Conservation (phyloP, 2,888 invertebrate genomes). For the Salticus scenicus region DNA sequence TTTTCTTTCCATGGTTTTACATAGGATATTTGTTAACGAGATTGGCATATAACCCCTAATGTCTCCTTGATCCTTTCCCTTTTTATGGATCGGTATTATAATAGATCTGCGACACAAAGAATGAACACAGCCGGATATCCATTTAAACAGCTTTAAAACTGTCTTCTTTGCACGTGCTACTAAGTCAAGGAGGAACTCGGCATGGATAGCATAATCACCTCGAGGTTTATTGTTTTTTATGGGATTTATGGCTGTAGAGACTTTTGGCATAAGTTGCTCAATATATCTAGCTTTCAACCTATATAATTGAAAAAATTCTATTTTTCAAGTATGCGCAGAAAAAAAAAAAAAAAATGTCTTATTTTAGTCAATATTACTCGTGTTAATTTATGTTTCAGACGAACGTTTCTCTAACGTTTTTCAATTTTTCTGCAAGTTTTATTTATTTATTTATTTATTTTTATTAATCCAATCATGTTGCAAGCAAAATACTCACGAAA, state of each 20-base stretch:
- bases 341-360: too few species aligned
- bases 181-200: background rate
- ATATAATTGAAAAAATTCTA: too few species aligned
- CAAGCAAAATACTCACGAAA: too few species aligned
- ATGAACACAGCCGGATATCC: background rate
- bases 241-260: background rate
- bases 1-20: background rate
- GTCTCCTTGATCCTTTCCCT: background rate
- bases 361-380: too few species aligned
- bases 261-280: too few species aligned
- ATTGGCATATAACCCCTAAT: background rate
- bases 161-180: background rate
- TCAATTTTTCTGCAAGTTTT: too few species aligned
- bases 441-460: too few species aligned
- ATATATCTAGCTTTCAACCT: too few species aligned
- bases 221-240: background rate
- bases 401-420: too few species aligned
- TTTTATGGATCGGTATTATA: conserved; percentile 1
- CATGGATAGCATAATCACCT: background rate
- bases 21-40: background rate
- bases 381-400: too few species aligned
- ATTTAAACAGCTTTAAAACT: background rate
- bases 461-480: too few species aligned
- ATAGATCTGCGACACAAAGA: background rate
- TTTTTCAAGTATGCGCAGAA: too few species aligned